Conservation (phyloP, 2,113 vertebrate species). For the Actinemys pallida region DNA sequence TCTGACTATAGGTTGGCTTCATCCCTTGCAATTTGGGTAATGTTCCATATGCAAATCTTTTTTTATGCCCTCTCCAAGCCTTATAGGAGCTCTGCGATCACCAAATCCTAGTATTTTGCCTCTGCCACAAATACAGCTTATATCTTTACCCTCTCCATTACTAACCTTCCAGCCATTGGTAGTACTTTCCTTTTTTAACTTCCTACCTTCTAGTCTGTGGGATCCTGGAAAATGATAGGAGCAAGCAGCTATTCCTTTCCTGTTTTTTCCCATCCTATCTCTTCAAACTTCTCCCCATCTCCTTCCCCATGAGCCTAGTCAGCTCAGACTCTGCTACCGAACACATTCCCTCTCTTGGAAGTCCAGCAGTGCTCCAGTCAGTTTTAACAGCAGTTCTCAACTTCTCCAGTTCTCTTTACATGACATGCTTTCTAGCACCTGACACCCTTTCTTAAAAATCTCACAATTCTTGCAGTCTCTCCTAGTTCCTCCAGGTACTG, state of each 20-base stretch:
- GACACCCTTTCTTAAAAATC: background rate
- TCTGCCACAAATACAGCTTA: background rate
- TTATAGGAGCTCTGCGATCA: background rate
- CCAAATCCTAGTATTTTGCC: background rate
- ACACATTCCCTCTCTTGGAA: background rate
- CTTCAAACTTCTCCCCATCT: background rate
- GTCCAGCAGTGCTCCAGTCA: background rate
- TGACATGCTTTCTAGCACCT: background rate
- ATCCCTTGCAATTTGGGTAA: background rate
- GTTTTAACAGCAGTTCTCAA: fast-evolving
- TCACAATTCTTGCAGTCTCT: background rate
- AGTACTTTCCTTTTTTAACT: background rate
- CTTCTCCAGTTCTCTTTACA: background rate
- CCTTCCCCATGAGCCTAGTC: background rate
- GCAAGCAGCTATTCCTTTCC: background rate
- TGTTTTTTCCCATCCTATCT: background rate
- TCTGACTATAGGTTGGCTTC: background rate
- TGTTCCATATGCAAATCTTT: background rate
- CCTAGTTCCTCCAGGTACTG: background rate
- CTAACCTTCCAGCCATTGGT: background rate
- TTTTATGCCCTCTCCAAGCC: background rate
- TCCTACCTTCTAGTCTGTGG: background rate
- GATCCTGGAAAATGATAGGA: background rate
- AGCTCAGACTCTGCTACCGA: background rate
- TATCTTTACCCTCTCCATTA: background rate